Evolutionary conservation across 2,888 invertebrate genomes (phyloP).

Genomic region (Caenorhabditis zanzibari): DNA sequence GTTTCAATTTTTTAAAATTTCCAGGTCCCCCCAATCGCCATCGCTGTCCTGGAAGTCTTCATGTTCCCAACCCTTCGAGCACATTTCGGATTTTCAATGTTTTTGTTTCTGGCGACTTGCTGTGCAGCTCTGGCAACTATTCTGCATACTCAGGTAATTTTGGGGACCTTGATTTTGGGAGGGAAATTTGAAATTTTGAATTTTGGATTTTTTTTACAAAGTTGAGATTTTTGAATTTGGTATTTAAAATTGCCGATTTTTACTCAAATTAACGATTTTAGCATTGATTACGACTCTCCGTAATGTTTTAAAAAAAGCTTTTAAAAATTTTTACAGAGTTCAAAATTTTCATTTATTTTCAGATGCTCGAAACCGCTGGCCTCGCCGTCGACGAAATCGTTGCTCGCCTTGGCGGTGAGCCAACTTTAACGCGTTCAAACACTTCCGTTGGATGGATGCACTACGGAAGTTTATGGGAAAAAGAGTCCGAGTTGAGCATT

Average conservation of each 20-base stretch:
- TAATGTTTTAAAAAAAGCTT: no score
- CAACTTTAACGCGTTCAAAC: slow-evolving; percentile 48
- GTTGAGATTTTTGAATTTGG: no score
- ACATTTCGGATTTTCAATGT: slow-evolving; percentile 73
- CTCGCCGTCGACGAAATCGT: slow-evolving; percentile 71
- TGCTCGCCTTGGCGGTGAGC: slow-evolving; percentile 48
- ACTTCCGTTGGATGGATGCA: slow-evolving; percentile 63
- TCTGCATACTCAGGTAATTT: slow-evolving; percentile 59
- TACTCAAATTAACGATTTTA: slow-evolving; percentile 8
- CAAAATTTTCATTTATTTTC: slow-evolving; percentile 17
- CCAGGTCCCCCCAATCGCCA: slow-evolving; percentile 74
- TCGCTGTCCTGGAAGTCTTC: slow-evolving; percentile 77
- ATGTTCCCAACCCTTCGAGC: slow-evolving; percentile 73
- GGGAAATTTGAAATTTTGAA: slow-evolving; percentile 11
- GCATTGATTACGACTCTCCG: no score
- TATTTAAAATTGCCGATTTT: no score
- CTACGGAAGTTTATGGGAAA: slow-evolving; percentile 64
- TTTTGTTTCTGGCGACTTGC: slow-evolving; percentile 67
- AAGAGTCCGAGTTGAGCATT: slow-evolving; percentile 27
- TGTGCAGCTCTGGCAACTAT: slow-evolving; percentile 63
- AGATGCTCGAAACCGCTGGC: slow-evolving; percentile 76
- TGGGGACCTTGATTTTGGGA: background rate
- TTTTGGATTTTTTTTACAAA: slow-evolving; percentile 7
- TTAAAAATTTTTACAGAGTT: no score
- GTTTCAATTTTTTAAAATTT: background rate